Base-by-base conservation (phyloP, 2,113 vertebrate genomes). In the Bettongia penicillata region DNA sequence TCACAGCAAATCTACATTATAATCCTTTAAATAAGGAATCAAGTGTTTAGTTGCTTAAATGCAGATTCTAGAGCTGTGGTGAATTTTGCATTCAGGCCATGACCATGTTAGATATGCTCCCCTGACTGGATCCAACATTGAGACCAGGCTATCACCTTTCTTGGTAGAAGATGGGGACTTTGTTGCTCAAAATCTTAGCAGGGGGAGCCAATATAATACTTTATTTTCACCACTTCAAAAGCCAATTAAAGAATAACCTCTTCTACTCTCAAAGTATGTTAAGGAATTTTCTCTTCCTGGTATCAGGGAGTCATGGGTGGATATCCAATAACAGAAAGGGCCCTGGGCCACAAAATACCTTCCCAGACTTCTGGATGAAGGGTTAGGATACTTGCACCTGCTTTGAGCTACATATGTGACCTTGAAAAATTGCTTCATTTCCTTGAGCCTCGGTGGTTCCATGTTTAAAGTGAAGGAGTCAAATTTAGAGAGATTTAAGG, bases 111-210 rank as follows among this genome's bases (percentile, higher is more conserved):
- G 95, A 77, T 91, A 97, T 91, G 53, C 93, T 95, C 94, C 51
- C 93, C 91, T 97, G 97, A 96, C 97, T 97, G 96, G 14, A 97
- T 95, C 96, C 93, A 96, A 93, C 55, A 93, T 50, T 91, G 96
- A 93, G 97, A 97, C 91, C 53, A 95, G 22, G 89, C 93, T 95
- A 95, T 93, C 96, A 97, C 96, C 96, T 96, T 94, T 28, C 95
- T 95, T 93, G 97, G 91, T 93, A 84, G 93, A 96, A 96, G 91
- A 98, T 94, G 93, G 95, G 94, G 93, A 96, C 94, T 97, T 97
- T 93, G 90, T 93, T 98, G 97, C 91, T 98, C 96, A 98, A 97
- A 98, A 92, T 55, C 94, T 97, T 96, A 97, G 95, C 92, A 93
- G 91, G 95, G 96, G 90, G 53, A 98, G 94, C 92, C 97, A 93